Percentiles rank a stretch among this genome's conserved stretches.
Evolutionary conservation across 1,140 invertebrate genomes (phyloP).

Genomic region (Drosophila azteca): DNA sequence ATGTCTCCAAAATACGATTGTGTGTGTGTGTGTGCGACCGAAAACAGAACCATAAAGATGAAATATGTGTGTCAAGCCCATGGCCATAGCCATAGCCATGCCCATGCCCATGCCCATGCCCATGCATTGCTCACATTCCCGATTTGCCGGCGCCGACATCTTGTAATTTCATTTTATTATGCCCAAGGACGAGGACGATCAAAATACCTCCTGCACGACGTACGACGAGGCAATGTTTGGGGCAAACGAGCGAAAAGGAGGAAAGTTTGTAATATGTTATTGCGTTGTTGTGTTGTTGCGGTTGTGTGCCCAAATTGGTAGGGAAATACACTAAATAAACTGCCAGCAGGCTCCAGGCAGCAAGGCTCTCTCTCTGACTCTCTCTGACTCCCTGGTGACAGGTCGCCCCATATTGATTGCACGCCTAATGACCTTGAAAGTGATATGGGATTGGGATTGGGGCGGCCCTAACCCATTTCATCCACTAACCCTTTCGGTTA

Average conservation of each 20-base stretch:
- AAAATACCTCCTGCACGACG: slow-evolving; percentile 8
- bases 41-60: slow-evolving; percentile 55
- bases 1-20: slow-evolving; percentile 48
- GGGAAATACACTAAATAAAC: slow-evolving; percentile 63
- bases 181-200: slow-evolving; percentile 32
- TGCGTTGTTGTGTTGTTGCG: slow-evolving; percentile 35
- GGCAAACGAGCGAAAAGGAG: slow-evolving; percentile 44
- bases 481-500: not conserved
- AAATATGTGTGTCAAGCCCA: slow-evolving; percentile 48
- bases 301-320: slow-evolving; percentile 57
- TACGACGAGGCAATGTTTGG: slow-evolving; percentile 1
- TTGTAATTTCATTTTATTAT: slow-evolving; percentile 76
- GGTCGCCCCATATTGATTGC: slow-evolving; percentile 47
- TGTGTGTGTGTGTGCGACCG: slow-evolving; percentile 18
- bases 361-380: too few species aligned
- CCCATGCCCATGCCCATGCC: not conserved
- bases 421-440: slow-evolving; percentile 63
- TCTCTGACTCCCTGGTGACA: slow-evolving; percentile 13
- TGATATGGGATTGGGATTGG: slow-evolving; percentile 33
- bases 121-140: slow-evolving; percentile 40
- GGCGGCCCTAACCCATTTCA: not conserved
- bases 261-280: slow-evolving; percentile 65
- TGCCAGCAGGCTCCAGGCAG: slow-evolving; percentile 13
- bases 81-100: not conserved
- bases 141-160: slow-evolving; percentile 49